Percentiles rank a stretch among this genome's conserved stretches.
These are phyloP conservation scores for Tapirus indicus DNA, from an alignment of 2,797 vertebrate species.

Conservation along the genomic window DNA sequence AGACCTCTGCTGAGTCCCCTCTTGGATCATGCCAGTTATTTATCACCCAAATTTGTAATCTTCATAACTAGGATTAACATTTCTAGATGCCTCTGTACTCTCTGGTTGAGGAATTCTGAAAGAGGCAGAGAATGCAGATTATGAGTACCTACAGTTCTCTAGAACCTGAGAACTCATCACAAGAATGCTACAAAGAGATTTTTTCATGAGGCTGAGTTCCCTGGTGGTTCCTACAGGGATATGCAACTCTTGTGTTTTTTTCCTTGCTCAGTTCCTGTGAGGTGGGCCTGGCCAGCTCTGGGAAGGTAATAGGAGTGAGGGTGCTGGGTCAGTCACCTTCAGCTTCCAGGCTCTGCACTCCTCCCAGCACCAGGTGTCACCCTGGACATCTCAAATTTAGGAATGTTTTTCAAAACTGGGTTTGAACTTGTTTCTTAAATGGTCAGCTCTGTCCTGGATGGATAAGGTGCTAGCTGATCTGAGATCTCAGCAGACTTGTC, in stretches of 20 bases:
- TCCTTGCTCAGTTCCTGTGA: neutral
- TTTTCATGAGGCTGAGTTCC: neutral
- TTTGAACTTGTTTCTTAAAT: slow-evolving; percentile 39
- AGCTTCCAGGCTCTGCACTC: neutral
- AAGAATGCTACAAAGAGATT: slow-evolving; percentile 9
- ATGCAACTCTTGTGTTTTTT: neutral
- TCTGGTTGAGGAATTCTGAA: slow-evolving; percentile 9
- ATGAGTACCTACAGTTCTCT: neutral
- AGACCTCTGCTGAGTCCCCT: slow-evolving; percentile 3
- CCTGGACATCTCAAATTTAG: neutral
- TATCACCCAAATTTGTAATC: slow-evolving; percentile 21
- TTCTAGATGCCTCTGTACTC: neutral
- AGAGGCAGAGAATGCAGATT: neutral
- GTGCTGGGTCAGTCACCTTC: neutral
- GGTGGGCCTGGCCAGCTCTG: neutral
- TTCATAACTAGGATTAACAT: neutral
- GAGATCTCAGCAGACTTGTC: slow-evolving; percentile 16
- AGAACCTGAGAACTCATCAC: slow-evolving; percentile 11
- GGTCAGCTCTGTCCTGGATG: neutral
- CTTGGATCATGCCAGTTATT: neutral
- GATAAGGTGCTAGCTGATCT: neutral
- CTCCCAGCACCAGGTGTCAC: neutral
- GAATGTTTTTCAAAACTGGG: slow-evolving; percentile 12
- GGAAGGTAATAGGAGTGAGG: neutral
- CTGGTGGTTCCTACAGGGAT: neutral